Evolutionary conservation across 2,113 vertebrate genomes (phyloP), one percentile per base, ranked within the genome.

Genomic region (Eulacestoma nigropectus): DNA sequence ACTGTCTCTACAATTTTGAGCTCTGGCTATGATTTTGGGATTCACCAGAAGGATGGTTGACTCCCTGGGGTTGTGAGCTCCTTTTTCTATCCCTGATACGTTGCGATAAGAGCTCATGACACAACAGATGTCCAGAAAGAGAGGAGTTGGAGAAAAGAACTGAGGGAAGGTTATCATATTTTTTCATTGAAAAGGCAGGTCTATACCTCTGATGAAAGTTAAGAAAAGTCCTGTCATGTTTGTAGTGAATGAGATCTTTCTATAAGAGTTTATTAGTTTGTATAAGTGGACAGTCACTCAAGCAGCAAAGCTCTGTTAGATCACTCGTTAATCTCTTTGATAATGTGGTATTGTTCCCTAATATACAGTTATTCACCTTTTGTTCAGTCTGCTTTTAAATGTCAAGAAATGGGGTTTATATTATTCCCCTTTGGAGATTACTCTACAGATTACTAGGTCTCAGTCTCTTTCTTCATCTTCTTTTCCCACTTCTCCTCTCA

Each of bases 361-460:
- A 67, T 53, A 91, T 76, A 82, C 77, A 57, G 67, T 89, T 94
- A 87, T 78, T 95, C 89, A 95, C 69, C 77, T 95, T 88, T 89
- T 84, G 44, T 92, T 96, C 95, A 72, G 37, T 75, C 93, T 96
- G 3, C 78, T 79, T 95, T 91, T 89, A 96, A 95, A 94, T 96
- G 89, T 76, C 91, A 96, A 57, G 74, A 87, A 94, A 92, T 39
- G 12, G 41, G 23, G 39, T n/a, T 91, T 75, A 76, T 53, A 55
- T 76, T 95, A 87, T 92, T 92, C 60, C 87, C 53, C 37, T 93
- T 94, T 91, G 32, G 74, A 95, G 84, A 84, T 64, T 72, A 46
- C 56, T 91, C 39, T 72, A 50, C 8, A 64, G 65, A 87, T 93
- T 87, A 94, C 95, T 93, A 85, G 65, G n/a, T 91, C 89, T 95